Evolutionary conservation across 2,888 invertebrate genomes (phyloP).

Genomic region (Amphiduros pacificus): DNA sequence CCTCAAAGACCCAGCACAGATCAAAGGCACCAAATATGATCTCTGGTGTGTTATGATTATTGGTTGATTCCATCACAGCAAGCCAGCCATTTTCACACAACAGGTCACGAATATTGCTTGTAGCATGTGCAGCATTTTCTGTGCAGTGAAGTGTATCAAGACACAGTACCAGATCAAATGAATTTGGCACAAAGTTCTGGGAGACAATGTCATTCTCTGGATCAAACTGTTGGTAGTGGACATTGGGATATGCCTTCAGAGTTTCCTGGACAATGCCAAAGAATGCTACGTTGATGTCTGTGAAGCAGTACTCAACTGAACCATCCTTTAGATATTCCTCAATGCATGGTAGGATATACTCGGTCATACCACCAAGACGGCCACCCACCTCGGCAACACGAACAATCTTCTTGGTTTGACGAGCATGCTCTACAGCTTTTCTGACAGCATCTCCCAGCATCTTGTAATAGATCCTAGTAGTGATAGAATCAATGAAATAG

Average conservation of each 20-base stretch:
- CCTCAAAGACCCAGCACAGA: conserved; percentile 11
- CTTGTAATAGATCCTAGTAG: conserved; percentile 12
- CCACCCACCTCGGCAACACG: conserved; percentile 11
- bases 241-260: conserved; percentile 7
- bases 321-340: conserved; percentile 2
- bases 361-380: conserved; percentile 11
- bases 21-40: conserved; percentile 16
- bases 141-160: conserved; percentile 13
- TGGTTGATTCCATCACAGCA: conserved; percentile 8
- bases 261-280: conserved; percentile 7
- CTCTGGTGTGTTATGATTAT: conserved; percentile 4
- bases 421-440: background rate
- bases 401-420: conserved; percentile 6
- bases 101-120: conserved; percentile 10
- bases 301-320: conserved; percentile 8
- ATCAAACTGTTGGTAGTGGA: conserved; percentile 11
- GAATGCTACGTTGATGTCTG: conserved; percentile 13
- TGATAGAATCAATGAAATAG: conserved; percentile 13
- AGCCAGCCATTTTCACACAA: conserved; percentile 13
- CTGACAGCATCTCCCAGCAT: conserved; percentile 2
- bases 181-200: background rate
- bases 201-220: conserved; percentile 2
- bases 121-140: background rate
- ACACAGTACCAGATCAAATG: conserved; percentile 8
- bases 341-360: conserved; percentile 1